Evolutionary conservation across 2,113 vertebrate genomes (phyloP), one percentile per base, ranked within the genome.

Genomic region (Mustela lutreola): DNA sequence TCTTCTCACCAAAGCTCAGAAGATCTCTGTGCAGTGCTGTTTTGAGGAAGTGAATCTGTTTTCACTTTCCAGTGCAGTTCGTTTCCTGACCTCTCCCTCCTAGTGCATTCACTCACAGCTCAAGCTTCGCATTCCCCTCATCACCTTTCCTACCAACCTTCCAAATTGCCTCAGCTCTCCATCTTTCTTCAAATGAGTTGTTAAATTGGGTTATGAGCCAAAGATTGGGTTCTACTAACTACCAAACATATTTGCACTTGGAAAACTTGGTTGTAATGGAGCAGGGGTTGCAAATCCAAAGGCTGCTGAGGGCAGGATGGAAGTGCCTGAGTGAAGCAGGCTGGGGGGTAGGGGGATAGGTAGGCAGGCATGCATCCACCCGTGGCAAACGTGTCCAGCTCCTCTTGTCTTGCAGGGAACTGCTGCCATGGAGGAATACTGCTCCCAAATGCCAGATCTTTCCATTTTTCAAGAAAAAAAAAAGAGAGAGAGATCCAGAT

Each of bases 301-400:
- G 45, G 78, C 50, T 31, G 24, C 28, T 11, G 10, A 14, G n/a
- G 31, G 53, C 24, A 31, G 12, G 63, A 21, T 12, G 36, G 42
- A 58, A 26, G 63, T 67, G 50, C 16, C 36, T 3, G 24, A 26
- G 26, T 5, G 56, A 22, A 39, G 73, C 8, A 26, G 4, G 56
- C 45, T 15, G 42, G 11, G 31, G 28, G 42, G 33, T 9, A 26
- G 33, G 42, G 36, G 14, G 31, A 39, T 8, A 39, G 67, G 31
- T 14, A n/a, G 26, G 36, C 22, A 6, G 63, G 36, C 0, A 0
- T 9, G 33, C 2, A 2, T 24, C 79, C 50, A 16, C 21, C 22
- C 19, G 4, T 33, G 33, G 62, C 85, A 50, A 45, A 75, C 45
- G 36, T 11, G 7, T 33, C 70, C 8, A 73, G 53, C 19, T 45